phyloP scores from a whole-genome alignment of 2,113 vertebrate genomes.

The Cariama cristata region DNA sequence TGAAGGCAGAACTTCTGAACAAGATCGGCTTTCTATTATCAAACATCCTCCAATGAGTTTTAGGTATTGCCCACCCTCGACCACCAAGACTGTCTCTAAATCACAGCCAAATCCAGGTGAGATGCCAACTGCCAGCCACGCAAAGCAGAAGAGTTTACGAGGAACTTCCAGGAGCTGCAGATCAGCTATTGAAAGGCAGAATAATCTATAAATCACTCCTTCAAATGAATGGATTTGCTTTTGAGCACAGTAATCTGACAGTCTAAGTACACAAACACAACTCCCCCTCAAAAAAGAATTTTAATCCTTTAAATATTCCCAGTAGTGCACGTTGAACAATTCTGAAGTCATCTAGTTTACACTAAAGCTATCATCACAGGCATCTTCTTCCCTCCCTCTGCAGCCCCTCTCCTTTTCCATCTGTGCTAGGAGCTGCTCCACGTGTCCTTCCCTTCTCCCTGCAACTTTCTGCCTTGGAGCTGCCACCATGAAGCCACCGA shows the following conservation, averaged over 20 bases:
- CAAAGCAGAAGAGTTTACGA: not conserved
- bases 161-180: not conserved
- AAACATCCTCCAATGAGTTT: not conserved
- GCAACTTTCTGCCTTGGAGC: not conserved
- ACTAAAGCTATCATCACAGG: not conserved
- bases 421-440: not conserved
- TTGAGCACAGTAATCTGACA: not conserved
- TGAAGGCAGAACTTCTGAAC: not conserved
- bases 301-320: not conserved
- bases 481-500: not conserved
- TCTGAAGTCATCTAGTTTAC: not conserved
- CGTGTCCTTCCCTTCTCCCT: accelerated
- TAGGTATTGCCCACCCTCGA: not conserved
- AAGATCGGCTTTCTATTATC: not conserved
- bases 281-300: not conserved
- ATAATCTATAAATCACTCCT: not conserved
- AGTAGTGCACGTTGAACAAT: not conserved
- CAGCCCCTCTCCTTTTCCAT: not conserved
- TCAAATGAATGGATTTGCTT: not conserved
- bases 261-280: not conserved
- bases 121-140: not conserved
- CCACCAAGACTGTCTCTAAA: not conserved
- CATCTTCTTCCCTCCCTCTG: not conserved
- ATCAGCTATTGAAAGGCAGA: not conserved
- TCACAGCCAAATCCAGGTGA: not conserved